Base-by-base conservation (phyloP, 1,140 invertebrate species). In the Euura lappo region DNA sequence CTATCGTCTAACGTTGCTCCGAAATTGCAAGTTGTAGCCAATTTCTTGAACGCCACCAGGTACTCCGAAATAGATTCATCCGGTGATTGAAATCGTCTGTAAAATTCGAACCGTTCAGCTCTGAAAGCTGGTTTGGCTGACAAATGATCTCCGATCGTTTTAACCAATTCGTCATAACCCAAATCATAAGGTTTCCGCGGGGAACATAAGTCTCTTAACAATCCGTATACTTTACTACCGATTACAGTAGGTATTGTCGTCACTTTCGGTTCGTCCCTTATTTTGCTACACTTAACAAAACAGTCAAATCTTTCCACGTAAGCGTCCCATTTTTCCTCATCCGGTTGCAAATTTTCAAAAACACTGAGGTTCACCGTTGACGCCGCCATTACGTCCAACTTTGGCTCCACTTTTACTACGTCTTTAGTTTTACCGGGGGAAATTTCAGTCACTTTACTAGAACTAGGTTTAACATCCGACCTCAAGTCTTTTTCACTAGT, bases 281-380 rank as follows among this genome's bases (percentile, higher is more conserved):
- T 44, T n/a, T 71, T 69, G 44, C 44, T 44, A 69, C n/a, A 66
- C 47, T 28, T 47, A 11, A 4, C 60, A 71, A 69, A n/a, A 68
- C n/a, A 69, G 51, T 71, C 65, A n/a, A 71, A 71, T 65, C 47
- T 5, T 71, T 45, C n/a, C 3, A 71, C 13, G 47, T 71, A 65
- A 44, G 60, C 51, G 8, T 42, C 66, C 4, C 1, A 69, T 6
- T 71, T 6, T 71, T 68, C n/a, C 66, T 66, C 6, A 10, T 43
- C 28, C 11, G 28, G 45, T 4, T 4, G 6, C 0, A 13, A 69
- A 3, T 5, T 5, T 42, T 0, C 70, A 28, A 46, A 71, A 6
- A 64, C 4, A 60, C 13, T 7, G 13, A 69, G n/a, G 44, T 71
- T 13, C 11, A 47, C 65, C 6, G 47, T 51, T 51, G 47, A 51